Evolutionary conservation across 1,140 invertebrate species (phyloP).

Genomic region (Frieseomelitta varia): DNA sequence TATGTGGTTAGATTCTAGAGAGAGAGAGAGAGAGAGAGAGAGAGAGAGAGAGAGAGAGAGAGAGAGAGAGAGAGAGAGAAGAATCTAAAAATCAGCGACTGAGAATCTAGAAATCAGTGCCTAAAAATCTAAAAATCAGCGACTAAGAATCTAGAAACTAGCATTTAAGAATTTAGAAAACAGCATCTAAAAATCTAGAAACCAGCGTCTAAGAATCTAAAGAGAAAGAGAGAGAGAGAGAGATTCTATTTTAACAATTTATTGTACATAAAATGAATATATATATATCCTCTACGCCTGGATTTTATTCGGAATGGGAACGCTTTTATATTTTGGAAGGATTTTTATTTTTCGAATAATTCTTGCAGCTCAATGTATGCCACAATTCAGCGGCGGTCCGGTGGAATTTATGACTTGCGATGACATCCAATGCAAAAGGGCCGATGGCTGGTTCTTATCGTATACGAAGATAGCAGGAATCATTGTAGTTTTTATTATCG

Average conservation of each 20-base stretch:
- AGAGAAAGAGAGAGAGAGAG: too few relatives aligned
- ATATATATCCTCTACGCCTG: neutral
- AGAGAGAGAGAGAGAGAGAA: too few relatives aligned
- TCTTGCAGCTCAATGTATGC: conserved; percentile 70
- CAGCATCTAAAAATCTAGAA: too few relatives aligned
- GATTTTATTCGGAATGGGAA: neutral
- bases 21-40: too few relatives aligned
- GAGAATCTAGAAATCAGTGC: too few relatives aligned
- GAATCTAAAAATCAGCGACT: too few relatives aligned
- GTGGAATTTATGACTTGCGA: conserved; percentile 69
- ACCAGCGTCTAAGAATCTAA: too few relatives aligned
- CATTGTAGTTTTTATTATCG: conserved; percentile 65
- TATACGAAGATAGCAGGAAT: conserved; percentile 70
- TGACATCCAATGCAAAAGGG: conserved; percentile 69
- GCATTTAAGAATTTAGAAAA: too few relatives aligned
- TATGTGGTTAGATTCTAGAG: too few relatives aligned
- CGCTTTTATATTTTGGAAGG: neutral
- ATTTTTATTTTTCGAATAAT: conserved; percentile 26
- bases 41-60: too few relatives aligned
- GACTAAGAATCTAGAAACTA: too few relatives aligned
- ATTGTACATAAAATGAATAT: neutral
- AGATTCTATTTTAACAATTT: neutral
- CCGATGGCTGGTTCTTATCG: conserved; percentile 74
- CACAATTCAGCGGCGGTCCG: conserved; percentile 62
- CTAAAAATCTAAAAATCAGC: too few relatives aligned